Conservation (phyloP, 2,797 vertebrate genomes). For the Mycteria americana region DNA sequence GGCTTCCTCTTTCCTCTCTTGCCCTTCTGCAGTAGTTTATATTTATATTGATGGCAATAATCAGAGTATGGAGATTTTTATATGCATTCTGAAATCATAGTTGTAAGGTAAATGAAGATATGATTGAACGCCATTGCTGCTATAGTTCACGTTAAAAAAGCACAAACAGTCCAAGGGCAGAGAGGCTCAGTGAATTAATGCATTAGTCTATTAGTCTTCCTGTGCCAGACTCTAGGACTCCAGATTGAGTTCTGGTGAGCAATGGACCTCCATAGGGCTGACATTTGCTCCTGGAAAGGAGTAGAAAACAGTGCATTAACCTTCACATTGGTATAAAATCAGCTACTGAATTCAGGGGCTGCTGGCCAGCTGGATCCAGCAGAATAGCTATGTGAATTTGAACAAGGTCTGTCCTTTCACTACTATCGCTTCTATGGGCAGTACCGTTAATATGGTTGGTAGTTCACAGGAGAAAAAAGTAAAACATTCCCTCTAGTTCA, state of each 20-base stretch:
- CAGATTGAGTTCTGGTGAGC: conserved; percentile 34
- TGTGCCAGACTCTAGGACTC: not conserved
- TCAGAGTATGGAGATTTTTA: conserved; percentile 32
- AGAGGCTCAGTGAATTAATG: conserved; percentile 37
- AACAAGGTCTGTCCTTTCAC: not conserved
- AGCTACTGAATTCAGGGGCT: conserved; percentile 12
- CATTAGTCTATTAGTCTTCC: conserved; percentile 37
- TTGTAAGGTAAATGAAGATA: conserved; percentile 53
- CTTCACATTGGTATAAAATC: conserved; percentile 19
- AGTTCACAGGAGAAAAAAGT: not conserved
- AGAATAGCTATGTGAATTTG: not conserved
- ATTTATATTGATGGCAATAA: conserved; percentile 39
- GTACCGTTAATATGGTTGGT: not conserved
- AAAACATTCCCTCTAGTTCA: not conserved
- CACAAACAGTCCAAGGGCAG: not conserved
- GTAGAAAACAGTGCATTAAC: conserved; percentile 24
- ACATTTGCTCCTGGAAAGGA: conserved; percentile 32
- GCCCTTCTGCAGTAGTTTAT: not conserved
- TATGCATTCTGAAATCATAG: conserved; percentile 27
- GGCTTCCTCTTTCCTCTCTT: not conserved
- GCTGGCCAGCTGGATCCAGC: not conserved
- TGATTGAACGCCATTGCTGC: conserved; percentile 48
- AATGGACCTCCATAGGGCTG: conserved; percentile 14
- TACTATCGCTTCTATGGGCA: rapidly evolving
- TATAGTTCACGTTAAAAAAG: conserved; percentile 40